Evolutionary conservation across 2,113 vertebrate genomes (phyloP).

Genomic region (Eleginops maclovinus): DNA sequence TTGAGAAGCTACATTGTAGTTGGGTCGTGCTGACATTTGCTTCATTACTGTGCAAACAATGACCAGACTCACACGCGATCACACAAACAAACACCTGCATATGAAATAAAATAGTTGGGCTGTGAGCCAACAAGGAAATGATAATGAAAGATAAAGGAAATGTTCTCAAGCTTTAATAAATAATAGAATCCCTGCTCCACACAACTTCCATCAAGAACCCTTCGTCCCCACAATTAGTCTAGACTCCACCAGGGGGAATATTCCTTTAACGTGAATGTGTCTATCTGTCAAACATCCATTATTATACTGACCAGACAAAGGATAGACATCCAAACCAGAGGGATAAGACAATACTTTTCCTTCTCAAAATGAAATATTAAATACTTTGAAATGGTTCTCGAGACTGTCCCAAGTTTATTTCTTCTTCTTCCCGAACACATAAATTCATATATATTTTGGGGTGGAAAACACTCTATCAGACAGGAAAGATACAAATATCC

Average conservation of each 20-base stretch:
- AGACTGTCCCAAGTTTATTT: not conserved
- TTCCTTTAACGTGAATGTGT: too few relatives aligned
- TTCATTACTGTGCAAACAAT: conserved; percentile 24
- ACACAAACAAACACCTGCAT: not conserved
- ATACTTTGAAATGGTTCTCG: not conserved
- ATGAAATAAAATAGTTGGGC: conserved; percentile 38
- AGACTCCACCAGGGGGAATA: too few relatives aligned
- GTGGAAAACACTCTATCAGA: conserved; percentile 10
- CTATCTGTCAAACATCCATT: too few relatives aligned
- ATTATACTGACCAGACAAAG: not conserved
- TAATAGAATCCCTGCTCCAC: too few relatives aligned
- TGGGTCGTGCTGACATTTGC: not conserved
- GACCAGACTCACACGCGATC: conserved; percentile 22
- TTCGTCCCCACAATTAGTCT: too few relatives aligned
- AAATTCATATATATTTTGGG: too few relatives aligned
- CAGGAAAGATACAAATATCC: conserved; percentile 65
- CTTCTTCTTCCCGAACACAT: conserved; percentile 37
- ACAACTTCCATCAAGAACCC: too few relatives aligned
- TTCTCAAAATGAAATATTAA: not conserved
- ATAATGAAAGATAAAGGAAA: conserved; percentile 43
- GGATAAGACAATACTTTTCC: not conserved
- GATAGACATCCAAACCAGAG: not conserved
- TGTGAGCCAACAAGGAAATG: conserved; percentile 39
- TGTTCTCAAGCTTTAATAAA: not conserved
- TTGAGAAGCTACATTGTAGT: conserved; percentile 5